Base-by-base conservation (phyloP, 2,888 invertebrate species). In the Aphrophora alni region DNA sequence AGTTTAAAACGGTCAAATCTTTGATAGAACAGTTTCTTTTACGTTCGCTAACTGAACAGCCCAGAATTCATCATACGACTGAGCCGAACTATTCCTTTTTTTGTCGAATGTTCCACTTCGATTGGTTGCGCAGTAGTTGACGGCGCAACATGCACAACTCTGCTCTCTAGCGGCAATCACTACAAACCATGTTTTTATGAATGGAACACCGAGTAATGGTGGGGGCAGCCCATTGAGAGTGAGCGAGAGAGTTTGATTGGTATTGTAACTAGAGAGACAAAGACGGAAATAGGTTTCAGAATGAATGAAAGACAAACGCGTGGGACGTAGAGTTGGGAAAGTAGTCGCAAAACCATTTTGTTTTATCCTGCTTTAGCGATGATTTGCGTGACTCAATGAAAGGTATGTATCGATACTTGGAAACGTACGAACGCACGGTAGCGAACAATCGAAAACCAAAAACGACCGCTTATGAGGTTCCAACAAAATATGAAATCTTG, bases 131-230 rank as follows among this genome's bases (percentile, higher is more conserved):
- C 78, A 68, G 25, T 33, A 33, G 17, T 51, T 77, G 38, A 80
- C 68, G 21, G 76, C 82, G 79, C 77, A 80, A 21, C 26, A 69
- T 17, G 76, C 73, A 10, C 79, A 21, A 17, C 38, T 33, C 68
- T 69, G 78, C 76, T 38, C 38, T 79, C 75, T 69, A 28, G 82
- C 82, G 79, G 79, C 77, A 1, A 51, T n/a, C n/a, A 17, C 44
- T 38, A 28, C 7, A 27, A 59, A 81, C 81, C 78, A 81, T 73
- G 78, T 75, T 77, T 75, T 78, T 81, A 81, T 81, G 81, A 81
- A 81, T 81, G 81, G 75, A 75, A 78, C 38, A 75, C 24, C 38
- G 44, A 28, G 25, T 33, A 0, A 12, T 73, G 78, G 78, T 33
- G 78, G 74, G 78, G 78, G 78, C 17, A 24, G 69, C 74, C 78